Conservation (phyloP, 2,797 vertebrate genomes). For the Oophaga sylvatica region DNA sequence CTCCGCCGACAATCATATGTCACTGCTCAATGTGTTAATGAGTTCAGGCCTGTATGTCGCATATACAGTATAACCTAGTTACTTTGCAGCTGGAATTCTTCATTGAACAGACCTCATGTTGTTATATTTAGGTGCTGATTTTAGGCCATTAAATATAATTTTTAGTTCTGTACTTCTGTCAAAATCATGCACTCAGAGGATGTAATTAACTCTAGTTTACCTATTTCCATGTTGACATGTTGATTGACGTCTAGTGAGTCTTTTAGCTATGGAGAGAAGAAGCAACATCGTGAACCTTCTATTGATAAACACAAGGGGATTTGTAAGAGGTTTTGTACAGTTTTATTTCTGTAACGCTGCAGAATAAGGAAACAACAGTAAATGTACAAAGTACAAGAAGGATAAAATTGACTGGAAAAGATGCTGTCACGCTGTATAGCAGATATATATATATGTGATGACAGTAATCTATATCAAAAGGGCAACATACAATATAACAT, state of each 20-base stretch:
- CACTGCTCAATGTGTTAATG: conserved; percentile 23
- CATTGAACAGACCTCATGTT: background rate
- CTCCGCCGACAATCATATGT: conserved; percentile 18
- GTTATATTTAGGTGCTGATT: conserved; percentile 18
- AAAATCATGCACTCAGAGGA: background rate
- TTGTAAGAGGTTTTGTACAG: background rate
- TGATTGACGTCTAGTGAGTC: background rate
- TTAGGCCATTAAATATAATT: conserved; percentile 15
- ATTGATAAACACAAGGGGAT: background rate
- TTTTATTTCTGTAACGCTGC: background rate
- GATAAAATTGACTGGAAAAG: too few relatives aligned
- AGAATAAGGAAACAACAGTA: background rate
- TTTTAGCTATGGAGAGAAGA: background rate
- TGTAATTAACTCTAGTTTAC: conserved; percentile 15
- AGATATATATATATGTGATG: too few relatives aligned
- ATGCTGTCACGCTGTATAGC: too few relatives aligned
- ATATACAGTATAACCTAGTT: conserved; percentile 22
- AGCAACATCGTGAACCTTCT: background rate
- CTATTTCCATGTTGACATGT: conserved; percentile 6
- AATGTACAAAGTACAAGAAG: background rate
- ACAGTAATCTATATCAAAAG: too few relatives aligned
- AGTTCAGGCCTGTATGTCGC: background rate
- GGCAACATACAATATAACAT: too few relatives aligned
- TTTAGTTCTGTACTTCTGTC: background rate
- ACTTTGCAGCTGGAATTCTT: background rate